Conservation (phyloP, 2,888 invertebrate species). For the Acleris holmiana region DNA sequence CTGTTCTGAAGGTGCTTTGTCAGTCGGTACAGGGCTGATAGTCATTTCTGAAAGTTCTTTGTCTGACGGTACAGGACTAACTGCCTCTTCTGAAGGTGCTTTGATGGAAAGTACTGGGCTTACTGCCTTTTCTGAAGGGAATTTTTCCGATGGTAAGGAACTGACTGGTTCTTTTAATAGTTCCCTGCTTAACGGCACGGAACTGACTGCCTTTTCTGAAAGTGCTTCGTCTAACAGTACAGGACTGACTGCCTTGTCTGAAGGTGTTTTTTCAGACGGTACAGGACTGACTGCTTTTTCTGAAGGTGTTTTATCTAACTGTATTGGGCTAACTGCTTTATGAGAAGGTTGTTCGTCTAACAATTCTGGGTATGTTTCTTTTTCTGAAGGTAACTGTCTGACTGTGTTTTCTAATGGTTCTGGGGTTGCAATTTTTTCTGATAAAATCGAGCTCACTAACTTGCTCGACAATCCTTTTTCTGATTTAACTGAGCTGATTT, state of each 20-base stretch:
- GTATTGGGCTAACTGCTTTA: no score
- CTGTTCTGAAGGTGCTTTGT: slow-evolving; percentile 34
- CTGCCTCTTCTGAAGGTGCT: slow-evolving; percentile 20
- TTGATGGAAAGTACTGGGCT: slow-evolving; percentile 17
- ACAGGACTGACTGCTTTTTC: slow-evolving; percentile 27
- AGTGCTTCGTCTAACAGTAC: slow-evolving; percentile 13
- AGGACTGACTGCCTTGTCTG: slow-evolving; percentile 10
- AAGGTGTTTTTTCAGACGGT: background rate
- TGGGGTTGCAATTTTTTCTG: no score
- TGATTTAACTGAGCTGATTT: background rate
- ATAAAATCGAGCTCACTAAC: no score
- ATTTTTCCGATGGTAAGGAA: slow-evolving; percentile 18
- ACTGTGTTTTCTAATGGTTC: slow-evolving; percentile 19
- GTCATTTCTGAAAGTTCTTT: slow-evolving; percentile 11
- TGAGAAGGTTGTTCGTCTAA: background rate
- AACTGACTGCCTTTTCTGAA: background rate
- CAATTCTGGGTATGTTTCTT: no score
- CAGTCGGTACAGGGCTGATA: slow-evolving; percentile 24
- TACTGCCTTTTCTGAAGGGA: slow-evolving; percentile 18
- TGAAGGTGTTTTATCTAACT: no score
- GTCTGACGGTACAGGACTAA: slow-evolving; percentile 9
- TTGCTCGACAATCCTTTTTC: no score
- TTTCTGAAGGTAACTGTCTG: background rate
- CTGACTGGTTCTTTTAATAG: slow-evolving; percentile 1
- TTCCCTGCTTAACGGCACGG: background rate